These are phyloP conservation scores for Ceuthmochares aereus DNA, from an alignment of 2,113 vertebrate genomes.

Conservation along the genomic window DNA sequence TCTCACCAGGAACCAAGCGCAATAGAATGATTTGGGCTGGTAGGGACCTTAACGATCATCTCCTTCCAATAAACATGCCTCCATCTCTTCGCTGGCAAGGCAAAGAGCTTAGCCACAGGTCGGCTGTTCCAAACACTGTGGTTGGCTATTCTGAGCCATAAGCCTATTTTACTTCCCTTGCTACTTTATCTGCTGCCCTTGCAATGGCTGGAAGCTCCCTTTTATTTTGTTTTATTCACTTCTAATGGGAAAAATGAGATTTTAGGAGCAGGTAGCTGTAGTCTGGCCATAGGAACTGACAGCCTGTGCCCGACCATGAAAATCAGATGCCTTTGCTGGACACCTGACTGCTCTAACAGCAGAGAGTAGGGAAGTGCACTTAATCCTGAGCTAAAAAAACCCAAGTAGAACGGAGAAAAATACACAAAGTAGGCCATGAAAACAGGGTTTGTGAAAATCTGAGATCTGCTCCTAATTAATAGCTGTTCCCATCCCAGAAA, in stretches of 20 bases:
- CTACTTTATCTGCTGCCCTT: background rate
- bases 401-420: constrained; percentile 15
- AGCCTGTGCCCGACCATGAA: background rate
- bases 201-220: background rate
- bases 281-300: background rate
- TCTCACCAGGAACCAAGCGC: background rate
- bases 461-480: constrained; percentile 66
- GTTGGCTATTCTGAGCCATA: background rate
- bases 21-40: background rate
- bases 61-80: background rate
- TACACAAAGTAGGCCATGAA: constrained; percentile 58
- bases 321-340: background rate
- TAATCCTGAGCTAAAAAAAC: background rate
- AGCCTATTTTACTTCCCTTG: background rate
- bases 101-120: background rate
- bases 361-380: background rate
- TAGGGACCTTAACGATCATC: no score
- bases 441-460: constrained; percentile 41
- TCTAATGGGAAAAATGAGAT: background rate
- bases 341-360: background rate
- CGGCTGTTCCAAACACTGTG: background rate
- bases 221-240: constrained; percentile 3
- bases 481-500: constrained; percentile 64
- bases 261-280: background rate
- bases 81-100: background rate